A percentile compares a stretch with the other conserved stretches of the same genome.
phyloP scores from a whole-genome alignment of 2,113 vertebrate species.

The Cryptomyrus ogoouensis region DNA sequence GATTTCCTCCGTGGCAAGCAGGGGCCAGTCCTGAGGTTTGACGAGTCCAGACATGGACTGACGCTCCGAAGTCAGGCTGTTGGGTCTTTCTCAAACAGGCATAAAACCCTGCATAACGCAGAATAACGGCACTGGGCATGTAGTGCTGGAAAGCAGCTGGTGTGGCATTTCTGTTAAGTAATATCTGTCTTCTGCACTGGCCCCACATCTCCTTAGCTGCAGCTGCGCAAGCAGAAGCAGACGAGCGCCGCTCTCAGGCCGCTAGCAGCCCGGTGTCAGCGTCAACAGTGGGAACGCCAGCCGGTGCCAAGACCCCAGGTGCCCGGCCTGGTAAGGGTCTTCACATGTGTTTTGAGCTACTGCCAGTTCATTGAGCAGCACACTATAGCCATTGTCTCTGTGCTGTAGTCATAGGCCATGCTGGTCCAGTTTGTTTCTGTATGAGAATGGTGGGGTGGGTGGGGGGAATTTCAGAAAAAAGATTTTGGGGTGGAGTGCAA shows the following conservation, averaged over 20 bases:
- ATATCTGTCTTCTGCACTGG: background rate
- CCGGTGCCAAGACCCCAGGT: slow-evolving; percentile 62
- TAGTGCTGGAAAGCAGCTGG: background rate
- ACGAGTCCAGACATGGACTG: background rate
- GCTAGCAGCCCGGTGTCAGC: slow-evolving; percentile 53
- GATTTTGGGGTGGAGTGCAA: background rate
- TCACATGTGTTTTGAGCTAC: background rate
- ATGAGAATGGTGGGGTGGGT: background rate
- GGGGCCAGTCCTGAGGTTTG: background rate
- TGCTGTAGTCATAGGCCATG: background rate
- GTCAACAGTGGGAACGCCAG: slow-evolving; percentile 47
- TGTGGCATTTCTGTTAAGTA: background rate
- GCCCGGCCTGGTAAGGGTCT: slow-evolving; percentile 67
- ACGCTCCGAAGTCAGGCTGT: background rate
- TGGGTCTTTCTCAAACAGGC: background rate
- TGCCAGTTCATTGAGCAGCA: background rate
- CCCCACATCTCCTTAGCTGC: slow-evolving; percentile 61
- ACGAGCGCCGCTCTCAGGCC: slow-evolving; percentile 76
- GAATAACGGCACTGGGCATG: background rate
- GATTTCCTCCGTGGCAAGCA: background rate
- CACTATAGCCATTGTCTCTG: background rate
- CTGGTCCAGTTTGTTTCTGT: background rate
- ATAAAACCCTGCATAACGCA: background rate
- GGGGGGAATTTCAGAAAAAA: background rate
- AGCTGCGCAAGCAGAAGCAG: slow-evolving; percentile 77